Percentiles rank a stretch among this genome's conserved stretches.
Evolutionary conservation across 2,888 invertebrate species (phyloP).

Genomic region (Mycalesis mineus): DNA sequence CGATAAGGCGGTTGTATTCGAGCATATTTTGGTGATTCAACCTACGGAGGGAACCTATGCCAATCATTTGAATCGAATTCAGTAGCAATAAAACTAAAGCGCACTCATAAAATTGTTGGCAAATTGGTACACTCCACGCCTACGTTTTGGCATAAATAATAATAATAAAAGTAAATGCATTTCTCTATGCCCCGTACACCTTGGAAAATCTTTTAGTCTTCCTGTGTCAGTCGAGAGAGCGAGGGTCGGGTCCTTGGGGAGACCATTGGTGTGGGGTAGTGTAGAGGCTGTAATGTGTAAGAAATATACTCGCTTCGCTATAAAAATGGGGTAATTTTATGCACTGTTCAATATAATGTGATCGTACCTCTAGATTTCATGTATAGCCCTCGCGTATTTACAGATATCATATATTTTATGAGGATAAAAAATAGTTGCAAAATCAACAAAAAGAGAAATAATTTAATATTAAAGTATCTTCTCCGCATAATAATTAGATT

Average conservation of each 20-base stretch:
- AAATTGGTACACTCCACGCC: constrained; percentile 60
- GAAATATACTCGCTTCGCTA: constrained; percentile 55
- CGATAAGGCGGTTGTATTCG: not conserved
- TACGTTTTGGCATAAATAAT: constrained; percentile 55
- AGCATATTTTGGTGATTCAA: constrained; percentile 24
- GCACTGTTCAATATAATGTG: constrained; percentile 59
- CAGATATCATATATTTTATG: not conserved
- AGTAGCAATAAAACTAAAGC: constrained; percentile 63
- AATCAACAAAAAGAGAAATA: too few relatives aligned
- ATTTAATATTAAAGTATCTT: too few relatives aligned
- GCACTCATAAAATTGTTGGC: constrained; percentile 58
- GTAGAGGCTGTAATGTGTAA: constrained; percentile 43
- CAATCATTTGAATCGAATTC: constrained; percentile 68
- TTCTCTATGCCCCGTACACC: constrained; percentile 48
- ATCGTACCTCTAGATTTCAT: constrained; percentile 31
- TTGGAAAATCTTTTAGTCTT: constrained; percentile 55
- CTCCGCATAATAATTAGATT: too few relatives aligned
- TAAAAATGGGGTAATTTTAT: constrained; percentile 72
- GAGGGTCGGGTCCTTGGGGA: constrained; percentile 56
- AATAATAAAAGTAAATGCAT: constrained; percentile 64
- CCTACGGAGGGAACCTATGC: constrained; percentile 44
- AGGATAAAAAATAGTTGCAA: not conserved
- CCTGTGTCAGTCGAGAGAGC: constrained; percentile 37
- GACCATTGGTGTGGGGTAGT: constrained; percentile 39
- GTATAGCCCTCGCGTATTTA: not conserved